Evolutionary conservation across 2,113 vertebrate genomes (phyloP).

Genomic region (Menidia beryllina): DNA sequence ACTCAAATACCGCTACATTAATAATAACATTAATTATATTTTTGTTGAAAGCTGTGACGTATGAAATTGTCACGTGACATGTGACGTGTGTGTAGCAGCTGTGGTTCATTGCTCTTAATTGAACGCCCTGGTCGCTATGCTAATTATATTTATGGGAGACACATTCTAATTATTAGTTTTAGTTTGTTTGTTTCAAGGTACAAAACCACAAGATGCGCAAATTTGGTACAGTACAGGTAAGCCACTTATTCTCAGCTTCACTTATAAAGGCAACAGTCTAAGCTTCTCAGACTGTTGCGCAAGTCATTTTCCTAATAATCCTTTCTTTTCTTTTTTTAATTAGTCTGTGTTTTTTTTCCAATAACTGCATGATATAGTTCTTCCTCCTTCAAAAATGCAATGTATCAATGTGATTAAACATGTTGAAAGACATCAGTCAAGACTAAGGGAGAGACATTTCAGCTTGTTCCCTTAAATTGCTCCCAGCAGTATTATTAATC

Average conservation of each 20-base stretch:
- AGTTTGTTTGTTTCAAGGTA: background rate
- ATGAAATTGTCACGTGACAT: no score
- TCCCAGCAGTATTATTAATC: conserved; percentile 83
- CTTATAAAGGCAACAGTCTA: background rate
- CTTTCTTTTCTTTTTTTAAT: background rate
- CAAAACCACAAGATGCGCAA: background rate
- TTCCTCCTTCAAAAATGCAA: conserved; percentile 24
- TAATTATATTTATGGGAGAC: background rate
- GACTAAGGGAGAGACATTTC: conserved; percentile 70
- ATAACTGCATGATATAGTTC: conserved; percentile 20
- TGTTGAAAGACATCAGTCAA: conserved; percentile 70
- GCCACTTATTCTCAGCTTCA: background rate
- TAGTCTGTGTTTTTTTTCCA: no score
- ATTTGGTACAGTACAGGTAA: background rate
- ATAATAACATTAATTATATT: no score
- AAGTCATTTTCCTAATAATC: background rate
- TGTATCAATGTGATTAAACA: conserved; percentile 51
- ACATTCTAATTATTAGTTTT: no score
- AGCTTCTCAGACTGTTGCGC: background rate
- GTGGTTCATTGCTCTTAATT: no score
- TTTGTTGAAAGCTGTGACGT: no score
- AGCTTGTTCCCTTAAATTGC: conserved; percentile 82
- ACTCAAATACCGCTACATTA: no score
- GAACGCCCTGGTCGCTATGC: no score
- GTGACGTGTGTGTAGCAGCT: no score